Percentiles rank a stretch among this genome's conserved stretches.
These are phyloP conservation scores for Polydrusus pterygomalis DNA, from an alignment of 2,888 invertebrate genomes.

Conservation along the genomic window DNA sequence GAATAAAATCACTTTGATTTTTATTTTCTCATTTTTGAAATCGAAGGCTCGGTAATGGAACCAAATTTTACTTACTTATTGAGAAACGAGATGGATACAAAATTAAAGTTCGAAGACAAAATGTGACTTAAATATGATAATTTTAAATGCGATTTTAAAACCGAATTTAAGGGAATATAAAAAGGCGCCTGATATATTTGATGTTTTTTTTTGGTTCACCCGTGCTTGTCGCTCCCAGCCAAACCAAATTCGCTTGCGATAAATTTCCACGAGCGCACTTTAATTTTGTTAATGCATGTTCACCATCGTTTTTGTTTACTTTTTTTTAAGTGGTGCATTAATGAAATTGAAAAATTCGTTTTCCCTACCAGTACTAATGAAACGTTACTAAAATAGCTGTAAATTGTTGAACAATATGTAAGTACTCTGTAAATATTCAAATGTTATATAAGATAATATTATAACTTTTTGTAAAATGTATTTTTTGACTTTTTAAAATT, in stretches of 20 bases:
- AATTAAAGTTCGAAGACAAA: no score
- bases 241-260: not conserved
- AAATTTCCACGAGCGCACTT: slow-evolving; percentile 55
- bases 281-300: slow-evolving; percentile 40
- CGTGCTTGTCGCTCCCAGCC: not conserved
- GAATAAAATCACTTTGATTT: no score
- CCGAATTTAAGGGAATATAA: no score
- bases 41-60: no score
- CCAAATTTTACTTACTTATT: no score
- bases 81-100: no score
- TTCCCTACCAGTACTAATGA: slow-evolving; percentile 34
- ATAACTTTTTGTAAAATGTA: slow-evolving; percentile 64
- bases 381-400: slow-evolving; percentile 58
- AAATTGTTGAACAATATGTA: slow-evolving; percentile 66
- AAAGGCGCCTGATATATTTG: no score
- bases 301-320: not conserved
- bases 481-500: slow-evolving; percentile 67
- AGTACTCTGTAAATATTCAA: slow-evolving; percentile 69
- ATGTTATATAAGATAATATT: slow-evolving; percentile 64
- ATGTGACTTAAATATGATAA: no score
- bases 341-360: slow-evolving; percentile 14
- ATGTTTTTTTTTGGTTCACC: no score
- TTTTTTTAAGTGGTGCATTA: slow-evolving; percentile 21
- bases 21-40: no score
- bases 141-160: no score